phyloP scores from a whole-genome alignment of 35 echinoderm and acorn worm genomes.

The Acanthaster planci region DNA sequence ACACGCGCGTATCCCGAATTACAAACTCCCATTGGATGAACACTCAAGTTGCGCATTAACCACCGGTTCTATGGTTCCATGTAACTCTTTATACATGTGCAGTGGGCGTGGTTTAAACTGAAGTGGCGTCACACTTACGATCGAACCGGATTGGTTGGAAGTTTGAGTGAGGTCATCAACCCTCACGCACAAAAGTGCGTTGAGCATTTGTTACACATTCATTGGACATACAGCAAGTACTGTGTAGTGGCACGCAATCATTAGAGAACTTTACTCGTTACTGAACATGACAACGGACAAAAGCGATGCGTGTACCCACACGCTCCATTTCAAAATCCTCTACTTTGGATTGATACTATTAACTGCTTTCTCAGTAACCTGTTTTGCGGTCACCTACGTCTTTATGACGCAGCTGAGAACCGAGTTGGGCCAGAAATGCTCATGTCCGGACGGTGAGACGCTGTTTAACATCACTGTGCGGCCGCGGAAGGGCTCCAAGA shows the following conservation, averaged over 20 bases:
- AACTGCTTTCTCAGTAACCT: background rate
- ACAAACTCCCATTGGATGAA: too few species aligned
- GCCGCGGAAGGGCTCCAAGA: background rate
- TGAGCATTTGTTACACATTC: too few species aligned
- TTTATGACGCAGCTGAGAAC: background rate
- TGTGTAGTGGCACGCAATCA: background rate
- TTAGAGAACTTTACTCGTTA: background rate
- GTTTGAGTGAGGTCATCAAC: slow-evolving; percentile 9
- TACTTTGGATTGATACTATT: slow-evolving; percentile 16
- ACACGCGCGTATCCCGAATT: too few species aligned
- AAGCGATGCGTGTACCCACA: background rate
- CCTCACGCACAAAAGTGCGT: background rate
- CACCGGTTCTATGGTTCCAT: too few species aligned
- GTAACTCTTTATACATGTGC: too few species aligned
- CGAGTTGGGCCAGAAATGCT: slow-evolving; percentile 17
- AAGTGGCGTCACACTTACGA: too few species aligned
- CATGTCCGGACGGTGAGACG: slow-evolving; percentile 11
- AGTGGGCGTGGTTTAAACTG: too few species aligned
- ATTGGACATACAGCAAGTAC: too few species aligned
- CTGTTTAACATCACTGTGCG: background rate
- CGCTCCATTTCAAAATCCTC: slow-evolving; percentile 33
- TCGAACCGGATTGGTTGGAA: slow-evolving; percentile 19
- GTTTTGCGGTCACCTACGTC: slow-evolving; percentile 20
- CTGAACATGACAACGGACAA: slow-evolving; percentile 32
- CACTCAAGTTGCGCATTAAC: too few species aligned